Percentiles rank a stretch among this genome's conserved stretches.
These are phyloP conservation scores for Montifringilla adamsi DNA, from an alignment of 2,113 vertebrate genomes.

Conservation along the genomic window DNA sequence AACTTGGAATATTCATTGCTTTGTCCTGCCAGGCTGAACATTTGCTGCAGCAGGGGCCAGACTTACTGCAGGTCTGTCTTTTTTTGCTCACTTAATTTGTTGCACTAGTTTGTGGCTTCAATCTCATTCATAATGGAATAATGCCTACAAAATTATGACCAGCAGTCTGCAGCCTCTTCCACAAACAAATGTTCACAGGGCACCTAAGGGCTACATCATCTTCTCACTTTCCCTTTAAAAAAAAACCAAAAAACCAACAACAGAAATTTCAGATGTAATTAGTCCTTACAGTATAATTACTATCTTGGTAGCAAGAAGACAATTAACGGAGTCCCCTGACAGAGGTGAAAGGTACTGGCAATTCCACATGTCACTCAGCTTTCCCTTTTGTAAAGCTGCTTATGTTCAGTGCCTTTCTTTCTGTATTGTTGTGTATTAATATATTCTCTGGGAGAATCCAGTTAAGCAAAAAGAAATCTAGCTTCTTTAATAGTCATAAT, in stretches of 20 bases:
- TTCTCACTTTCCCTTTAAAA: neutral
- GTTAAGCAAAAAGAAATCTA: neutral
- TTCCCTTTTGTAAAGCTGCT: neutral
- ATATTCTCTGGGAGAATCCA: neutral
- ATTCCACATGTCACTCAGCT: neutral
- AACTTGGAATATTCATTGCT: conserved; percentile 61
- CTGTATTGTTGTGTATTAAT: neutral
- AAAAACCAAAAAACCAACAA: neutral
- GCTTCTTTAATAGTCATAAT: neutral
- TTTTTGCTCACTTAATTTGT: conserved; percentile 50
- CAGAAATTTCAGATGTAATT: neutral
- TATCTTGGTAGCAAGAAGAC: neutral
- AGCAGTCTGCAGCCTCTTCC: neutral
- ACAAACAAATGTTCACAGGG: neutral
- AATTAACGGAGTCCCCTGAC: neutral
- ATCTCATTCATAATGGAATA: neutral
- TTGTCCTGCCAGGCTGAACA: conserved; percentile 55
- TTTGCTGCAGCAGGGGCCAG: conserved; percentile 45
- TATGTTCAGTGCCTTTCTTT: neutral
- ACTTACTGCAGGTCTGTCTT: conserved; percentile 5
- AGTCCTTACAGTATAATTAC: neutral
- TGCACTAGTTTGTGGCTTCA: neutral
- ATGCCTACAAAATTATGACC: neutral
- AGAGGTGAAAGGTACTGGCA: neutral
- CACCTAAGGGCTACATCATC: neutral